Evolutionary conservation across 2,113 vertebrate genomes (phyloP), one percentile per base, ranked within the genome.

Genomic region (Etheostoma cragini): DNA sequence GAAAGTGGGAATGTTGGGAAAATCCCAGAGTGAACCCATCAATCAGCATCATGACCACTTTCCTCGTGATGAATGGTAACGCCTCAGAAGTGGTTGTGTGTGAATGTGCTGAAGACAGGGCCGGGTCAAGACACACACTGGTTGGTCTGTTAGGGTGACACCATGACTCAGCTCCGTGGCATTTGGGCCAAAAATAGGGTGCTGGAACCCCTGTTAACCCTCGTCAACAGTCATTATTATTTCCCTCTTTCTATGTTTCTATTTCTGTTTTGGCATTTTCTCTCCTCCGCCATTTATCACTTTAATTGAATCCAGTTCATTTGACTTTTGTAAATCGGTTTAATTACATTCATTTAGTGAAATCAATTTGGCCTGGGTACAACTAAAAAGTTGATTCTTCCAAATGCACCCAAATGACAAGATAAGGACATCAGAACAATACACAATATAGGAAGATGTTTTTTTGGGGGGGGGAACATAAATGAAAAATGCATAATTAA

Each of bases 121-220:
- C 76, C 69, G 76, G 82, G 78, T 90, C 82, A 83, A 38, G 63
- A 73, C 58, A 75, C 81, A 87, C 82, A 70, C 74, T 80, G 65
- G 64, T 67, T 45, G 13, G n/a, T 64, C 85, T 82, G 84, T 85
- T 66, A 21, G 54, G 24, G 62, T 63, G 78, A 85, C 69, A 74
- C 8, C 56, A 69, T 68, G 81, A 81, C 68, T 87, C 8, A 8
- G 19, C 70, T 75, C 52, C 14, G 12, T 8, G 24, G 60, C 33
- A 42, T 38, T 60, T 42, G 46, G 53, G 26, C 70, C 81, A 63
- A 66, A 93, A 90, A 81, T 57, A 87, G 52, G 54, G 42, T 0
- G 6, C 33, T 38, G 2, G 45, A 69, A 67, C 26, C 68, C 62
- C n/a, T n/a, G n/a, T n/a, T 50, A 17, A 42, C 52, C 33, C 52